phyloP scores from a whole-genome alignment of 2,888 invertebrate species.

The Hipparchia semele region DNA sequence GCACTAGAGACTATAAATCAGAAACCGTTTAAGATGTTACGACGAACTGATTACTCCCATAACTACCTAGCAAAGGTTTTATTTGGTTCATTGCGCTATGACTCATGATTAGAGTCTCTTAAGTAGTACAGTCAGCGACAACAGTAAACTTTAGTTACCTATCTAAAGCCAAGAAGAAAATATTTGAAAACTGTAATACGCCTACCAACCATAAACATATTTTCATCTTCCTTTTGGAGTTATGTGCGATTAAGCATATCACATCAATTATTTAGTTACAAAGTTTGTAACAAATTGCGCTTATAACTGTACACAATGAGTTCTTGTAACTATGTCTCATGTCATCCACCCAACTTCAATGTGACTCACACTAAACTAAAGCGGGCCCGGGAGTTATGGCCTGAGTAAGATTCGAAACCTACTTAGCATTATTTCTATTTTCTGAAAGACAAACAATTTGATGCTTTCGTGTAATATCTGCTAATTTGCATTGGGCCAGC shows the following conservation, averaged over 20 bases:
- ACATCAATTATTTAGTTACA: neutral
- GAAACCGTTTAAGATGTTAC: conserved; percentile 33
- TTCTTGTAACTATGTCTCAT: conserved; percentile 49
- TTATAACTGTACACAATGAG: conserved; percentile 20
- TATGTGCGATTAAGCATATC: too few relatives aligned
- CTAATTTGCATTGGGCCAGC: too few relatives aligned
- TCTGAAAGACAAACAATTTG: neutral
- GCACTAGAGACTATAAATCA: conserved; percentile 28
- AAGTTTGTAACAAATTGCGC: neutral
- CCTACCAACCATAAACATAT: too few relatives aligned
- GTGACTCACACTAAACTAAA: conserved; percentile 68
- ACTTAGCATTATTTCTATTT: neutral
- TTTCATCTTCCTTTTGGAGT: too few relatives aligned
- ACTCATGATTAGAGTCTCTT: conserved; percentile 22
- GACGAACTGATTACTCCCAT: conserved; percentile 27
- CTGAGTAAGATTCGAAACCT: neutral
- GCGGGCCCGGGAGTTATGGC: conserved; percentile 44
- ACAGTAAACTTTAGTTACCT: neutral
- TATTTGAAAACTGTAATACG: too few relatives aligned
- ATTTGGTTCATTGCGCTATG: conserved; percentile 35
- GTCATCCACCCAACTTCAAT: conserved; percentile 48
- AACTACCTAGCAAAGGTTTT: conserved; percentile 27
- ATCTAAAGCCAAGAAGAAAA: too few relatives aligned
- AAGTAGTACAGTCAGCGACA: conserved; percentile 23
- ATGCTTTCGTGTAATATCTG: neutral